These are phyloP conservation scores for Fukomys damarensis DNA, from an alignment of 2,113 vertebrate genomes.

Conservation along the genomic window DNA sequence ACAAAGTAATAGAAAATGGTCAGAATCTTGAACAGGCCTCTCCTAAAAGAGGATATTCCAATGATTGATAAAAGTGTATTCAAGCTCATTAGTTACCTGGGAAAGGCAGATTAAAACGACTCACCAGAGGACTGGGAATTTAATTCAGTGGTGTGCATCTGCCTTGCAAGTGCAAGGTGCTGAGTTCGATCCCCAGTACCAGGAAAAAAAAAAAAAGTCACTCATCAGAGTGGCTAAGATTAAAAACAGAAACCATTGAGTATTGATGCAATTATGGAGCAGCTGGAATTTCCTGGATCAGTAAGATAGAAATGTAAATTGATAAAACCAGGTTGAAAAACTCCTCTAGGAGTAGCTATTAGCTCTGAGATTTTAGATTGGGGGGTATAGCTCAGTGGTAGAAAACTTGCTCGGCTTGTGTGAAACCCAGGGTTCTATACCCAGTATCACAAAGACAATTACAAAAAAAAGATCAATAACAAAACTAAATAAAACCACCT, in stretches of 20 bases:
- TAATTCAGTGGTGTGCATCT: too few relatives aligned
- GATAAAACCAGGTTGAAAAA: background rate
- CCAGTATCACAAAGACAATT: background rate
- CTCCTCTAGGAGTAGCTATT: background rate
- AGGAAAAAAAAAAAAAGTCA: background rate
- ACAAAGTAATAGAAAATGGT: background rate
- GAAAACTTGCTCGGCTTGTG: background rate
- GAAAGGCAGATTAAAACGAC: background rate
- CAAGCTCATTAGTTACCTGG: background rate
- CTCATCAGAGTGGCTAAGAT: background rate
- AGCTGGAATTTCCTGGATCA: background rate
- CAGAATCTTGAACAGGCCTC: background rate
- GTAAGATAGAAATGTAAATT: background rate
- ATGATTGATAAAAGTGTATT: background rate
- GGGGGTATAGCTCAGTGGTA: background rate
- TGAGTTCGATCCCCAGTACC: too few relatives aligned
- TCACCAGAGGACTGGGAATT: background rate
- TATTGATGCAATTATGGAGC: background rate
- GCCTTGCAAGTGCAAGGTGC: too few relatives aligned
- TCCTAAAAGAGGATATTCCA: background rate
- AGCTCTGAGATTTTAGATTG: background rate
- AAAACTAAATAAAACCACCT: too few relatives aligned
- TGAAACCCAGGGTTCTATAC: background rate
- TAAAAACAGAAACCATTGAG: conserved; percentile 32
- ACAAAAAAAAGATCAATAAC: background rate